phyloP scores from a whole-genome alignment of 2,113 vertebrate genomes.

The Syngnathus typhle region DNA sequence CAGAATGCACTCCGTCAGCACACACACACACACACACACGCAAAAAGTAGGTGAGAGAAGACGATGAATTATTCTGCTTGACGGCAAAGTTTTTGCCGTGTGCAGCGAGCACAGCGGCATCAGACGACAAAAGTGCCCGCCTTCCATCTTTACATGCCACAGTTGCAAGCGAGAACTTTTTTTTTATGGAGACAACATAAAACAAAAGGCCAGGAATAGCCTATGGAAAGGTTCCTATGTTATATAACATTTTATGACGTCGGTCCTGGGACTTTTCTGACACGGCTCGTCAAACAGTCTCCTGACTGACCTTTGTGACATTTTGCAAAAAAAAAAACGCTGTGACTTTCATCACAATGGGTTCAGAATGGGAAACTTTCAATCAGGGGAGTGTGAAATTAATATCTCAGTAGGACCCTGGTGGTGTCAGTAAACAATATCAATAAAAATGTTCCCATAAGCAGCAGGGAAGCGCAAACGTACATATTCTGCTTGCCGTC shows the following conservation, averaged over 20 bases:
- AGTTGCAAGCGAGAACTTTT: not conserved
- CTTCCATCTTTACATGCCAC: not conserved
- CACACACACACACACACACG: not conserved
- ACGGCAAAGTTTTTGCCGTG: not conserved
- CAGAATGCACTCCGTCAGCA: not conserved
- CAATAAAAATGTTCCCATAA: not conserved
- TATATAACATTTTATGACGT: not conserved
- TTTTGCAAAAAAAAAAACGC: not conserved
- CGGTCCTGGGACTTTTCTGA: not conserved
- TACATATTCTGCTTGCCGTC: not conserved
- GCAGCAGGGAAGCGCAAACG: not conserved
- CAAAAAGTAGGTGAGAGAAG: not conserved
- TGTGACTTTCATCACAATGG: constrained; percentile 3
- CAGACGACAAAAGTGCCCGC: not conserved
- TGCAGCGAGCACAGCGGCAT: not conserved
- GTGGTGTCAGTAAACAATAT: constrained; percentile 3
- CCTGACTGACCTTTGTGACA: not conserved
- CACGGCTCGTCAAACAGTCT: not conserved
- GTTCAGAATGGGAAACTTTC: not conserved
- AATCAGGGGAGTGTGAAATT: not conserved
- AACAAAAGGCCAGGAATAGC: too few relatives aligned
- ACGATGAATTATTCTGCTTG: constrained; percentile 4
- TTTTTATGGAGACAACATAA: too few relatives aligned
- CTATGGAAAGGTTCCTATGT: too few relatives aligned
- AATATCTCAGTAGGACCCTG: not conserved